Percentiles rank a stretch among this genome's conserved stretches.
Conservation (phyloP, 2,888 invertebrate genomes). For the Cantharis flavilabris region DNA sequence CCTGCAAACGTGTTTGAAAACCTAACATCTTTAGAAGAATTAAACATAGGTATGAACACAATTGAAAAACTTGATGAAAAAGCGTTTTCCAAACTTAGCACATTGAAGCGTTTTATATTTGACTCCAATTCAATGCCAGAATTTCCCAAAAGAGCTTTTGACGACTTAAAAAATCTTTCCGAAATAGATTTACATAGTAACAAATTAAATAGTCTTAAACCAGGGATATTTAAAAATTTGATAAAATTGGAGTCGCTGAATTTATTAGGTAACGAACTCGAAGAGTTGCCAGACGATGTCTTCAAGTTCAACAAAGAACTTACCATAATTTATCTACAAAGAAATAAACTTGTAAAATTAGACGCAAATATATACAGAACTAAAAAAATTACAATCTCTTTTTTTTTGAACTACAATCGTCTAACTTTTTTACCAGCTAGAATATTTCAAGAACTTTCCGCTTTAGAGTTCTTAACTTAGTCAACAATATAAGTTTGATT, state of each 20-base stretch:
- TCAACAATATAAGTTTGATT: too few relatives aligned
- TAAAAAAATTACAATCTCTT: neutral
- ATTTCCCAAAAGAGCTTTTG: neutral
- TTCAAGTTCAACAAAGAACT: neutral
- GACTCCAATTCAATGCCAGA: neutral
- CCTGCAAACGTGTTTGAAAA: too few relatives aligned
- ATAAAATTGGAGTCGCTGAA: neutral
- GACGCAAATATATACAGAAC: neutral
- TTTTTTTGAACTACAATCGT: neutral
- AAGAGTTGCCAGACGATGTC: neutral
- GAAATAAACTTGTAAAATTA: neutral
- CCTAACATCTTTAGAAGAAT: too few relatives aligned
- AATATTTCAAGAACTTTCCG: too few relatives aligned
- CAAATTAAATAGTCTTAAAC: neutral
- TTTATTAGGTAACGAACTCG: neutral
- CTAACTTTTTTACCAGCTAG: neutral
- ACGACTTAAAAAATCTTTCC: neutral
- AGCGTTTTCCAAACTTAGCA: neutral
- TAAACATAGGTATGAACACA: too few relatives aligned
- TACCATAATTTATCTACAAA: neutral
- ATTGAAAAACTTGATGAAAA: neutral
- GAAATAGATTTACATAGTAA: too few relatives aligned
- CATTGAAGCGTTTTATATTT: neutral
- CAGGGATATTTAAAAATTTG: neutral
- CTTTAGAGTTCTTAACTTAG: too few relatives aligned